Conservation (phyloP, 2,113 vertebrate species). For the Ammodytes dubius region DNA sequence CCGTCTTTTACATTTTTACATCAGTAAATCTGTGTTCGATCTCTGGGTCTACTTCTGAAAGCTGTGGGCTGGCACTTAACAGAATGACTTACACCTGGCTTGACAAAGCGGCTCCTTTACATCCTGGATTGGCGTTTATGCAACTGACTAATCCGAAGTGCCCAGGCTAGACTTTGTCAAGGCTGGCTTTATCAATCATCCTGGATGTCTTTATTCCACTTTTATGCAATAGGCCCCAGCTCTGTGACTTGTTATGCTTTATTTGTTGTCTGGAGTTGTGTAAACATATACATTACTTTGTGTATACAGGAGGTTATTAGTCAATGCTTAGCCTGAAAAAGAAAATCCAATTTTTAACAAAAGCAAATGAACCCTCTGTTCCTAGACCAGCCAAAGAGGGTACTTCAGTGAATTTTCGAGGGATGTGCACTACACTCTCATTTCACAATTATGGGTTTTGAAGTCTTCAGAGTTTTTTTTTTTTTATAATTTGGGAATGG, state of each 20-base stretch:
- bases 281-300: conserved; percentile 4
- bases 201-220: no score
- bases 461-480: neutral
- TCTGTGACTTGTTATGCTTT: neutral
- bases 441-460: neutral
- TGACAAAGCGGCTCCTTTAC: no score
- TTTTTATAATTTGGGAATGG: neutral
- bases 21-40: no score
- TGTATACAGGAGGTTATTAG: conserved; percentile 3
- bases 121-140: no score
- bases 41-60: no score
- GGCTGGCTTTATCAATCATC: no score
- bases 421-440: neutral
- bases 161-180: no score
- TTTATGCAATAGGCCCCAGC: no score
- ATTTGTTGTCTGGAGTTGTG: conserved; percentile 9
- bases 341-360: neutral
- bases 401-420: conserved; percentile 4
- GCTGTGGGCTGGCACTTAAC: no score
- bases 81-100: no score
- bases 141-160: no score
- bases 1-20: no score
- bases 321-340: conserved; percentile 6
- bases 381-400: neutral
- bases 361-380: neutral